Evolutionary conservation across 2,888 invertebrate species (phyloP).

Genomic region (Conistra vaccinii): DNA sequence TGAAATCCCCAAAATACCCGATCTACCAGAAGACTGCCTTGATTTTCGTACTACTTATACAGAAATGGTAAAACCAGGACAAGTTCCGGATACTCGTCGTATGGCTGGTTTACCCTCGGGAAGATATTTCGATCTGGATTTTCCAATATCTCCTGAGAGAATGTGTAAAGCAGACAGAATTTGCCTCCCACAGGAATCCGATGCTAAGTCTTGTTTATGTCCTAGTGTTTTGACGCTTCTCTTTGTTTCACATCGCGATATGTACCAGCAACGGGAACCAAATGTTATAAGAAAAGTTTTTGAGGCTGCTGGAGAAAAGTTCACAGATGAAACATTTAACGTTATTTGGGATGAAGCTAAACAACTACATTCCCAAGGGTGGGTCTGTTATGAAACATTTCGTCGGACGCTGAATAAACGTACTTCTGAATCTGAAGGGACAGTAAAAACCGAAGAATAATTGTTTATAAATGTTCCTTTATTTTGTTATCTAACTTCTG

Average conservation of each 20-base stretch:
- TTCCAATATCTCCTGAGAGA: slow-evolving; percentile 78
- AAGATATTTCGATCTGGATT: slow-evolving; percentile 84
- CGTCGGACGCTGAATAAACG: slow-evolving; percentile 73
- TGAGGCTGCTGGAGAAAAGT: slow-evolving; percentile 87
- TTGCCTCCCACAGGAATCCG: slow-evolving; percentile 82
- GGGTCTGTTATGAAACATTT: slow-evolving; percentile 91
- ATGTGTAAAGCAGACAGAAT: slow-evolving; percentile 76
- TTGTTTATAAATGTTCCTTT: slow-evolving; percentile 27
- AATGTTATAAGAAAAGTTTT: slow-evolving; percentile 85
- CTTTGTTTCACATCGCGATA: slow-evolving; percentile 82
- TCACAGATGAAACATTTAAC: slow-evolving; percentile 87
- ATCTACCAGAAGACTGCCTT: slow-evolving; percentile 77
- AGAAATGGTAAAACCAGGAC: slow-evolving; percentile 83
- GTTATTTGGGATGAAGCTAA: slow-evolving; percentile 88
- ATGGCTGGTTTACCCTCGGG: slow-evolving; percentile 86
- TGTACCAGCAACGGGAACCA: slow-evolving; percentile 82
- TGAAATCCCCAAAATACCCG: slow-evolving; percentile 83
- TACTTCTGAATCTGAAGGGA: slow-evolving; percentile 39
- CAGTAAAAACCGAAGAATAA: slow-evolving; percentile 24
- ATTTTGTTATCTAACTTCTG: slow-evolving; percentile 42
- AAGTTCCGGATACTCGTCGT: slow-evolving; percentile 69
- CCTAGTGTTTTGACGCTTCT: slow-evolving; percentile 81
- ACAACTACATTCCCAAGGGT: slow-evolving; percentile 86
- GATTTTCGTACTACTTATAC: slow-evolving; percentile 83
- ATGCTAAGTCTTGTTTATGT: slow-evolving; percentile 77